Percentiles rank a stretch among this genome's conserved stretches.
These are phyloP conservation scores for Caenorhabditis auriculariae DNA, from an alignment of 2,888 invertebrate species.

Conservation along the genomic window DNA sequence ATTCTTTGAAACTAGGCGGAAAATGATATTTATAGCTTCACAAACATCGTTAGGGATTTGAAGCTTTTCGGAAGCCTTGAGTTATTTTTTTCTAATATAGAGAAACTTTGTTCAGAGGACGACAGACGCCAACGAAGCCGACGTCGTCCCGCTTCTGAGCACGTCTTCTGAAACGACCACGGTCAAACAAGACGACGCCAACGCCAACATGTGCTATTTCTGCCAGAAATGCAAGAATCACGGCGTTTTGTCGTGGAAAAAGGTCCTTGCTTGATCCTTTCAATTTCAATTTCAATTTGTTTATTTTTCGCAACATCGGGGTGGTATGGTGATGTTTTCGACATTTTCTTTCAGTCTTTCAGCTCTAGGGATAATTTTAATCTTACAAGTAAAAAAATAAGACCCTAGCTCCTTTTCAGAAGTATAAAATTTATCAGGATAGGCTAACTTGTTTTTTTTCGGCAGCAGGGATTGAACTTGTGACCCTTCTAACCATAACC, in stretches of 20 bases:
- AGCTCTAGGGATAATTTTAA: too few relatives aligned
- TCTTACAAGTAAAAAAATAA: too few relatives aligned
- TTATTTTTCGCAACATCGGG: neutral
- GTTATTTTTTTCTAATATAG: too few relatives aligned
- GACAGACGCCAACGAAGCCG: constrained; percentile 47
- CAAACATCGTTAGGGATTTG: neutral
- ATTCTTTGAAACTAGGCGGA: neutral
- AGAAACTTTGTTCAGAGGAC: constrained; percentile 46
- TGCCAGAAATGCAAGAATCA: constrained; percentile 63
- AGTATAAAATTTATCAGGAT: too few relatives aligned
- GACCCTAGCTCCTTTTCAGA: too few relatives aligned
- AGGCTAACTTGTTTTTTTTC: too few relatives aligned
- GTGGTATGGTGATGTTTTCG: too few relatives aligned
- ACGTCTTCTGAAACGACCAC: constrained; percentile 15
- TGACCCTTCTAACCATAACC: too few relatives aligned
- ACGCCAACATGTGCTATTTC: constrained; percentile 52
- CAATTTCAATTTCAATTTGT: neutral
- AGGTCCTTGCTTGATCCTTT: constrained; percentile 20
- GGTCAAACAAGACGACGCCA: constrained; percentile 8
- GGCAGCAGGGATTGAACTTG: too few relatives aligned
- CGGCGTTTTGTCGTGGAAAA: constrained; percentile 57
- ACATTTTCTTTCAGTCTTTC: too few relatives aligned
- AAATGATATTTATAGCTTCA: neutral
- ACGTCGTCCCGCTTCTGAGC: constrained; percentile 44
- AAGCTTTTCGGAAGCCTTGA: too few relatives aligned